Base-by-base conservation (phyloP, 1,140 invertebrate genomes). In the Drosophila bocqueti region DNA sequence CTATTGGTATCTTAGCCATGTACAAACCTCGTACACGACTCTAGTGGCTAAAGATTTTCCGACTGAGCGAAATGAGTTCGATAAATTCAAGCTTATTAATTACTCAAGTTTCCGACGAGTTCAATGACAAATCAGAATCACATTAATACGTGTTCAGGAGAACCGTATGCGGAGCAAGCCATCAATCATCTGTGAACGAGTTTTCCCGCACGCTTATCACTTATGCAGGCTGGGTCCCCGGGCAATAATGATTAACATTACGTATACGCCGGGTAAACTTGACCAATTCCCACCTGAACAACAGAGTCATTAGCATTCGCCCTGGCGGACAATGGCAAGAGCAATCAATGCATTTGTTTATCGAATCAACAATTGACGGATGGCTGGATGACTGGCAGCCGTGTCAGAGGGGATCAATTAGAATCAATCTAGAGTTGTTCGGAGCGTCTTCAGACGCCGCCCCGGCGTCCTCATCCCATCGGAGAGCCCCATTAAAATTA, bases 361-460 rank as follows among this genome's bases (percentile, higher is more conserved):
- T 81, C 55, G 66, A 79, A 76, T 68, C 63, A 54, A 57, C 66
- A 87, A 75, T 73, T 73, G 69, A 73, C 59, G 67, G 54, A 60
- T 69, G 68, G 13, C 24, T 54, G 80, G 75, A 81, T 73, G 84
- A 75, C 67, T 83, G 62, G 31, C 66, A 50, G 24, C 18, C 16
- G 54, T 64, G 80, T 71, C 77, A 75, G 73, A 42, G 83, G 64
- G 68, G 65, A 62, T 62, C 81, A 89, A 90, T 89, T 73, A 84
- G 77, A 89, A 76, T 81, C 74, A 89, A 84, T 84, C 68, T 47
- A 72, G 24, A 45, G 46, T 31, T 24, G 54, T 60, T 52, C 26
- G 29, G 46, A 34, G 36, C 46, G 13, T 43, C 21, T 52, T 52
- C 15, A 24, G 36, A 40, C 16, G 54, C 16, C 24, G 43, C 16